These are phyloP conservation scores for Laticauda laticaudata DNA, from an alignment of 2,113 vertebrate genomes.

Conservation along the genomic window DNA sequence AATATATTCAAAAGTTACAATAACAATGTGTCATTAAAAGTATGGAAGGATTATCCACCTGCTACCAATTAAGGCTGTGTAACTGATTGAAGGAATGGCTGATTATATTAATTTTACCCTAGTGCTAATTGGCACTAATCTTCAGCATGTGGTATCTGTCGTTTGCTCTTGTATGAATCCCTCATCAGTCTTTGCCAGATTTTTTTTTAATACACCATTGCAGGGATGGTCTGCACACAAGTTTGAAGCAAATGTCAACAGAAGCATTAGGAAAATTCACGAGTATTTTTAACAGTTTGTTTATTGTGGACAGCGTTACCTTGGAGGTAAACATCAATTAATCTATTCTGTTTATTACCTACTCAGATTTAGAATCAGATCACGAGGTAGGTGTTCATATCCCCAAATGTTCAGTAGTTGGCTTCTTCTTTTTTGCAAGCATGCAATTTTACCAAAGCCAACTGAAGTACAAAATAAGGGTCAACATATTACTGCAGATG, in stretches of 20 bases:
- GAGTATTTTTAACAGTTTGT: conserved; percentile 57
- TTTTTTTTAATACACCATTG: conserved; percentile 72
- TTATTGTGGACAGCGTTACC: conserved; percentile 62
- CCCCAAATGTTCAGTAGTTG: neutral
- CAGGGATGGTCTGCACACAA: conserved; percentile 62
- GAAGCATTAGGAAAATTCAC: conserved; percentile 69
- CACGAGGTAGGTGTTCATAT: neutral
- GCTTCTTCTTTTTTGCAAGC: neutral
- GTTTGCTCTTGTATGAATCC: conserved; percentile 62
- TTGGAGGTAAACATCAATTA: conserved; percentile 47
- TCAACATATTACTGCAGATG: neutral
- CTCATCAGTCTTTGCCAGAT: conserved; percentile 63
- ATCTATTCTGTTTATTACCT: conserved; percentile 45
- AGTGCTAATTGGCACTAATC: conserved; percentile 68
- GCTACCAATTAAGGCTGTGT: conserved; percentile 56
- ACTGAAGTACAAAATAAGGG: neutral
- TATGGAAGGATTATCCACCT: conserved; percentile 53
- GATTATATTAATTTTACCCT: conserved; percentile 67
- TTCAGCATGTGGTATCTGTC: conserved; percentile 62
- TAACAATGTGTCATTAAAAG: conserved; percentile 42
- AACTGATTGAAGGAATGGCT: conserved; percentile 57
- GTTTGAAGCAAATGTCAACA: conserved; percentile 70
- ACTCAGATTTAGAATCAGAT: conserved; percentile 37
- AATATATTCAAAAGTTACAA: conserved; percentile 45
- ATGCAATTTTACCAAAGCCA: neutral